Conservation (phyloP, 2,797 vertebrate genomes). For the Sebastes variabilis region DNA sequence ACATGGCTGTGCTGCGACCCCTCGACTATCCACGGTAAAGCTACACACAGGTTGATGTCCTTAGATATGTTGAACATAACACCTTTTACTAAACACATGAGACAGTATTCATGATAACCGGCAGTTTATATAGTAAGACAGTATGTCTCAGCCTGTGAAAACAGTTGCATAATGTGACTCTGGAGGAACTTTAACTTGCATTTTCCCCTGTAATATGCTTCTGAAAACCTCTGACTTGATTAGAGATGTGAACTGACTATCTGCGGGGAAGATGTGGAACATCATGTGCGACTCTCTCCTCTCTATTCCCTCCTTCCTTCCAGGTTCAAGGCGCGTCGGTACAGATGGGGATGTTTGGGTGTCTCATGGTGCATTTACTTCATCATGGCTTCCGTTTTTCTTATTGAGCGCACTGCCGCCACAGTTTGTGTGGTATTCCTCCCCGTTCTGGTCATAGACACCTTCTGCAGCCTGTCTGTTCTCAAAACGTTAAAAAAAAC, state of each 20-base stretch:
- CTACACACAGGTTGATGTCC: background rate
- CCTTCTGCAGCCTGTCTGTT: constrained; percentile 22
- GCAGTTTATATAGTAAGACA: background rate
- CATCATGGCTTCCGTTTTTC: accelerated
- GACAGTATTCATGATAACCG: background rate
- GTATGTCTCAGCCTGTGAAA: background rate
- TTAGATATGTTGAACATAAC: background rate
- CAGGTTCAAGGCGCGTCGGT: background rate
- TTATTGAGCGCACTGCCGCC: accelerated
- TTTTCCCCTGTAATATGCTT: background rate
- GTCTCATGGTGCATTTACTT: constrained; percentile 1
- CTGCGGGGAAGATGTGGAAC: background rate
- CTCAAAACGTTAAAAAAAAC: constrained; percentile 2
- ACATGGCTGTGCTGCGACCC: constrained; percentile 37
- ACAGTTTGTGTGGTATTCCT: background rate
- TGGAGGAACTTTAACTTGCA: background rate
- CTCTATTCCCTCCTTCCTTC: background rate
- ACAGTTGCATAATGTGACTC: background rate
- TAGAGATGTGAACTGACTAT: background rate
- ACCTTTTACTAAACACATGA: background rate
- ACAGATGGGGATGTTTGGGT: constrained; percentile 11
- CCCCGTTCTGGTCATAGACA: background rate
- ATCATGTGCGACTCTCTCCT: background rate
- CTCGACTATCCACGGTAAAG: constrained; percentile 22
- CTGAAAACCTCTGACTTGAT: background rate